These are phyloP conservation scores for Oophaga pumilio DNA, from an alignment of 2,113 vertebrate species.

Conservation along the genomic window DNA sequence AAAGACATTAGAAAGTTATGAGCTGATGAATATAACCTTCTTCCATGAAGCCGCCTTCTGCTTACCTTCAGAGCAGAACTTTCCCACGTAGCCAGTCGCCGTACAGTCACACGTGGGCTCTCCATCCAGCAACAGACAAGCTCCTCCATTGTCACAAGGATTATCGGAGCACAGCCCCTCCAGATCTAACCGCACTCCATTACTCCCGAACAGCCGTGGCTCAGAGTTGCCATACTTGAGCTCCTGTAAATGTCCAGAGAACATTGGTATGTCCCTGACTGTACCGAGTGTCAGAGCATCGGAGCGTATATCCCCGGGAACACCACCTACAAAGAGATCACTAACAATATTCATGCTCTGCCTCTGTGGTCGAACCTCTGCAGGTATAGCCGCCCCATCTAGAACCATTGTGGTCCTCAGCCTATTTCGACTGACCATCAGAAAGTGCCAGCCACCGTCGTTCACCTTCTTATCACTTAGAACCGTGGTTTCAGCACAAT, in stretches of 20 bases:
- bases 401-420: conserved; percentile 83
- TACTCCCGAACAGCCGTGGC: conserved; percentile 86
- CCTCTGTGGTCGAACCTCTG: conserved; percentile 83
- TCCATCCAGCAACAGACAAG: conserved; percentile 88
- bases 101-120: conserved; percentile 93
- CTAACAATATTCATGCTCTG: conserved; percentile 95
- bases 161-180: conserved; percentile 90
- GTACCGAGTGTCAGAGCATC: conserved; percentile 86
- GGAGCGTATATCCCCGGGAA: conserved; percentile 86
- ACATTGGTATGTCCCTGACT: conserved; percentile 79
- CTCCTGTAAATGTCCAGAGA: conserved; percentile 91
- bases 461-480: conserved; percentile 83
- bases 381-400: conserved; percentile 82
- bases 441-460: conserved; percentile 91
- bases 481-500: conserved; percentile 88
- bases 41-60: background rate
- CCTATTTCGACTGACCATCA: conserved; percentile 85
- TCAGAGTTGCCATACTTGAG: conserved; percentile 89
- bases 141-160: conserved; percentile 93
- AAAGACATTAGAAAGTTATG: background rate
- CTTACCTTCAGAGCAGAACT: conserved; percentile 95
- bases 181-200: conserved; percentile 84
- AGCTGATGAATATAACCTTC: background rate
- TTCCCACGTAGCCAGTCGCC: conserved; percentile 89
- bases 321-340: conserved; percentile 91